Evolutionary conservation across 92 coral and sea anemone genomes (phyloP).

Genomic region (Epizoanthus illoricatus): DNA sequence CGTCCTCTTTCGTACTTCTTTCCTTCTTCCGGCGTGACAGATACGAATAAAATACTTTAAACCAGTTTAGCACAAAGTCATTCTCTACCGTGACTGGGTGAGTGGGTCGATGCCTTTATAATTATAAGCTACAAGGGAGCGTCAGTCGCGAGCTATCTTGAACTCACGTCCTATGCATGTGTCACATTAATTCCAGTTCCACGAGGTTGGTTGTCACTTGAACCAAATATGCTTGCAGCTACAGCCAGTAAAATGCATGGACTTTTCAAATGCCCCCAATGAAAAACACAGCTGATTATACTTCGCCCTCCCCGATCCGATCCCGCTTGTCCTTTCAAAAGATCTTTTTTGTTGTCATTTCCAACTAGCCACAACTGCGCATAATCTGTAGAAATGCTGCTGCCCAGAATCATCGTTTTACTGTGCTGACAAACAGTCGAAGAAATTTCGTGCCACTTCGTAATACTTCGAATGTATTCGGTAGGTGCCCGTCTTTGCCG

Average conservation of each 20-base stretch:
- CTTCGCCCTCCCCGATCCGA: background rate
- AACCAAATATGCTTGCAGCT: conserved; percentile 3
- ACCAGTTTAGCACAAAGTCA: background rate
- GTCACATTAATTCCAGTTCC: background rate
- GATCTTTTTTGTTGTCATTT: background rate
- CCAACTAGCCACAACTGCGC: conserved; percentile 8
- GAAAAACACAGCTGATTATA: conserved; percentile 36
- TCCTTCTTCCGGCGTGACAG: conserved; percentile 27
- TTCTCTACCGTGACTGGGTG: background rate
- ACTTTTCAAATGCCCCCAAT: conserved; percentile 14
- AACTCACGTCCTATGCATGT: background rate
- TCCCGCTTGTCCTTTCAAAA: background rate
- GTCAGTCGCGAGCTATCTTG: background rate
- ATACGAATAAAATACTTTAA: background rate
- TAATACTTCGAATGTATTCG: background rate
- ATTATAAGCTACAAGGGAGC: conserved; percentile 36
- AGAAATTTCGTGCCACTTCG: background rate
- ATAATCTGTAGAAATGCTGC: background rate
- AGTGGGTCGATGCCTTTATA: too few relatives aligned
- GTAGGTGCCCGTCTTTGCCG: background rate
- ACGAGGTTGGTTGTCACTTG: background rate
- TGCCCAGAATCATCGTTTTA: background rate
- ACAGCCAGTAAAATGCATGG: background rate
- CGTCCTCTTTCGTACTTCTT: background rate
- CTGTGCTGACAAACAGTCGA: background rate